Evolutionary conservation across 2,888 invertebrate genomes (phyloP).

Genomic region (Thymelicus lineola): DNA sequence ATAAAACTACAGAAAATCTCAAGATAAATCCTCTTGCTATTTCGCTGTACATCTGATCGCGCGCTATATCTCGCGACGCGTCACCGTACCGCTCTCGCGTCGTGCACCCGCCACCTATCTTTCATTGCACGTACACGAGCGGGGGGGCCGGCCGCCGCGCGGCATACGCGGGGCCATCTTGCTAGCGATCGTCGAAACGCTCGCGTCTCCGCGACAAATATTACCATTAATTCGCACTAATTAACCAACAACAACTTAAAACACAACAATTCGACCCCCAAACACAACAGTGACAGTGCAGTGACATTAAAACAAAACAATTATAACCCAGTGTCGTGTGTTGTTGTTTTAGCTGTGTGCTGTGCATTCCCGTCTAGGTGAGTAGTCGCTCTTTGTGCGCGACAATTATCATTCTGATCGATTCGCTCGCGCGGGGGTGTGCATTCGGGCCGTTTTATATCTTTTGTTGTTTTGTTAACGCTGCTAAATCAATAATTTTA

Average conservation of each 20-base stretch:
- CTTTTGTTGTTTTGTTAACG: conserved; percentile 84
- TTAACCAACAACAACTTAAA: conserved; percentile 70
- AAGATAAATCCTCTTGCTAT: background rate
- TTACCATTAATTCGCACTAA: conserved; percentile 80
- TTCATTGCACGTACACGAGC: conserved; percentile 84
- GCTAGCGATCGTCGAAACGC: conserved; percentile 79
- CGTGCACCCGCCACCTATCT: conserved; percentile 80
- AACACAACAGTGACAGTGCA: conserved; percentile 55
- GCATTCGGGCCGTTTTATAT: conserved; percentile 79
- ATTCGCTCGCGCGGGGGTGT: conserved; percentile 79
- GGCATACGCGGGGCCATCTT: conserved; percentile 79
- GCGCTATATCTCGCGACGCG: conserved; percentile 56
- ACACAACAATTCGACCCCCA: conserved; percentile 58
- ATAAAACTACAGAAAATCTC: background rate
- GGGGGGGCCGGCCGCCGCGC: conserved; percentile 72
- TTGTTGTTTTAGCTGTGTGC: conserved; percentile 77
- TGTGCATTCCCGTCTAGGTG: conserved; percentile 81
- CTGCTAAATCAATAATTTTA: conserved; percentile 82
- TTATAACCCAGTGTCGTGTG: conserved; percentile 65
- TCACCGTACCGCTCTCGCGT: conserved; percentile 57
- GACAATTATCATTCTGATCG: conserved; percentile 84
- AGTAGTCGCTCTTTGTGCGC: conserved; percentile 82
- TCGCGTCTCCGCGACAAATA: conserved; percentile 79
- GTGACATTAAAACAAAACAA: conserved; percentile 51
- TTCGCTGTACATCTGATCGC: conserved; percentile 18